Evolutionary conservation across 2,888 invertebrate species (phyloP), one percentile per base, ranked within the genome.

Genomic region (Tortrix viridana): DNA sequence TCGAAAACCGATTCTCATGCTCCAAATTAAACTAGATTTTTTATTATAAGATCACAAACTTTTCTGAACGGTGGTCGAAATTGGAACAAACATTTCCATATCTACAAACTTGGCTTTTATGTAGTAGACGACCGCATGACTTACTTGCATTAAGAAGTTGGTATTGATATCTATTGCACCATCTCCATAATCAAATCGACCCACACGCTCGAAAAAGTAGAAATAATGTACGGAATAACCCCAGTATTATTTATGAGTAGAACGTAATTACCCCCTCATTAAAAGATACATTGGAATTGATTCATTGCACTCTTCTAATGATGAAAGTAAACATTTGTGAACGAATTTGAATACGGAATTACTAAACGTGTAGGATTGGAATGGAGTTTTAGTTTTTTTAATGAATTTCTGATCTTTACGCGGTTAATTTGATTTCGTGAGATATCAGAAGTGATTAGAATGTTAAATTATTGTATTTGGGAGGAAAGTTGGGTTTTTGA

Each of bases 221-320:
- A 57, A 48, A 57, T 57, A 57, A 57, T 26, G 46, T 16, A 47
- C 23, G 18, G 53, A 62, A 52, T 62, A 26, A 62, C 60, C 38
- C 60, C 56, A 63, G 59, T 44, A 67, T 54, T 67, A 64, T 56
- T 41, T 72, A 77, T 66, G 72, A 71, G 62, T 46, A 61, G 65
- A 61, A 14, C 20, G 58, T 60, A 53, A 66, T 67, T 67, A 60
- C 67, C 65, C 69, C 65, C 73, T 79, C 76, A 78, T 79, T 80
- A 77, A 73, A 75, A 76, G 67, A 72, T 66, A 75, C 72, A 74
- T 73, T 71, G 69, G 60, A 73, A 76, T 75, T 79, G 80, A 79
- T 79, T 78, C 76, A 79, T 78, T 67, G 74, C 69, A 53, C 63
- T 65, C 66, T 60, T 72, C 69, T 70, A 71, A 67, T 69, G 69